Percentiles rank a stretch among this genome's conserved stretches.
Conservation (phyloP, 2,888 invertebrate genomes). For the Xanthorhoe designata region DNA sequence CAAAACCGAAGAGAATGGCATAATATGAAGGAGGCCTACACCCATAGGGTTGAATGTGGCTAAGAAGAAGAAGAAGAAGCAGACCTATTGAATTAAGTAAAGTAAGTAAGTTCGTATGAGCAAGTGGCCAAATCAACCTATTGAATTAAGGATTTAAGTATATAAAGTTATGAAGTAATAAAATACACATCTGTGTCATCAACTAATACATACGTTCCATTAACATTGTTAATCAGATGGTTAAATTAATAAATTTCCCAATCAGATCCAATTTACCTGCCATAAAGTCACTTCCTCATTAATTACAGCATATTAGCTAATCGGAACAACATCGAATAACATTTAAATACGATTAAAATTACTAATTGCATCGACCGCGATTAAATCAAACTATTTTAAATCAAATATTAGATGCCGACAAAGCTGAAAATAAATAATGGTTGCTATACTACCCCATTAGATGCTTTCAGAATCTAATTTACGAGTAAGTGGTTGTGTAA, state of each 20-base stretch:
- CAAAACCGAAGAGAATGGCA: no score
- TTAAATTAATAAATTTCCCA: slow-evolving; percentile 31
- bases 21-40: no score
- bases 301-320: slow-evolving; percentile 36
- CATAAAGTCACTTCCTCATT: slow-evolving; percentile 35
- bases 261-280: slow-evolving; percentile 32
- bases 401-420: slow-evolving; percentile 11
- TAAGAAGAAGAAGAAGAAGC: no score
- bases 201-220: slow-evolving; percentile 3
- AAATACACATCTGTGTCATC: slow-evolving; percentile 5
- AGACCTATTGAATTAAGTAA: no score
- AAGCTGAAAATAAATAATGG: background rate
- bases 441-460: no score
- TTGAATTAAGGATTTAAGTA: no score
- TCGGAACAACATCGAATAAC: slow-evolving; percentile 23
- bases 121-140: no score
- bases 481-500: no score
- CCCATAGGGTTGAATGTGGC: no score
- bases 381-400: slow-evolving; percentile 14
- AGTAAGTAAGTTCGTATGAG: no score
- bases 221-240: slow-evolving; percentile 19
- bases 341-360: slow-evolving; percentile 27
- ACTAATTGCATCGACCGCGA: slow-evolving; percentile 19
- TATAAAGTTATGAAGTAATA: background rate
- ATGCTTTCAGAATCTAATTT: no score